Evolutionary conservation across 2,797 vertebrate genomes (phyloP).

Genomic region (Neosilurus mollespiculum): DNA sequence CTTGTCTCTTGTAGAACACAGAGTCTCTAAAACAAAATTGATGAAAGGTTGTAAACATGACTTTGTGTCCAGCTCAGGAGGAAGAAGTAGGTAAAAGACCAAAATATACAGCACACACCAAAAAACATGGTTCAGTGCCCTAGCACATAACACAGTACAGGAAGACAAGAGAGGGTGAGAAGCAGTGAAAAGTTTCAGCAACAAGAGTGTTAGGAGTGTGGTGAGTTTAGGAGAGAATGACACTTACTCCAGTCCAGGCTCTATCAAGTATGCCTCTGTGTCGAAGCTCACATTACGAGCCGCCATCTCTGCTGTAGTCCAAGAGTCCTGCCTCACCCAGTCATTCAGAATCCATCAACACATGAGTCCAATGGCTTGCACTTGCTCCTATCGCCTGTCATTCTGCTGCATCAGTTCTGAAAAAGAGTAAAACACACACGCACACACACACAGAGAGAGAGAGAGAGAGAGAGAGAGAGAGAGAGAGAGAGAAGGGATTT

Average conservation of each 20-base stretch:
- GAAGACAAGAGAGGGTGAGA: constrained; percentile 14
- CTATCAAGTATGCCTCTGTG: constrained; percentile 53
- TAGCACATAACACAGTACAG: constrained; percentile 2
- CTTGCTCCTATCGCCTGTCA: constrained; percentile 58
- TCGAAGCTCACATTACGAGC: constrained; percentile 66
- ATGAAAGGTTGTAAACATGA: background rate
- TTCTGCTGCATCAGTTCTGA: constrained; percentile 45
- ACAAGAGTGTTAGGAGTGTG: background rate
- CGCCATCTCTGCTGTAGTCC: constrained; percentile 60
- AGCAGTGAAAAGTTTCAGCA: background rate
- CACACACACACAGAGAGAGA: background rate
- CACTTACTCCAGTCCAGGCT: constrained; percentile 72
- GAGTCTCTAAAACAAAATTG: constrained; percentile 21
- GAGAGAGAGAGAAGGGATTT: background rate
- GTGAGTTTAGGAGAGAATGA: background rate
- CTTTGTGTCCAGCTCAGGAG: background rate
- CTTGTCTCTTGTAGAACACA: background rate
- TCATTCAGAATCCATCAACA: constrained; percentile 37
- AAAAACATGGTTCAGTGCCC: background rate
- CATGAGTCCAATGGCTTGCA: background rate
- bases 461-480: background rate
- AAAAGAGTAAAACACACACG: background rate
- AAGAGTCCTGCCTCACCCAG: constrained; percentile 16
- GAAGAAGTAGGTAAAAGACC: background rate
- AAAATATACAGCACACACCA: background rate